Conservation (phyloP, 2,113 vertebrate species). For the Nerophis ophidion region DNA sequence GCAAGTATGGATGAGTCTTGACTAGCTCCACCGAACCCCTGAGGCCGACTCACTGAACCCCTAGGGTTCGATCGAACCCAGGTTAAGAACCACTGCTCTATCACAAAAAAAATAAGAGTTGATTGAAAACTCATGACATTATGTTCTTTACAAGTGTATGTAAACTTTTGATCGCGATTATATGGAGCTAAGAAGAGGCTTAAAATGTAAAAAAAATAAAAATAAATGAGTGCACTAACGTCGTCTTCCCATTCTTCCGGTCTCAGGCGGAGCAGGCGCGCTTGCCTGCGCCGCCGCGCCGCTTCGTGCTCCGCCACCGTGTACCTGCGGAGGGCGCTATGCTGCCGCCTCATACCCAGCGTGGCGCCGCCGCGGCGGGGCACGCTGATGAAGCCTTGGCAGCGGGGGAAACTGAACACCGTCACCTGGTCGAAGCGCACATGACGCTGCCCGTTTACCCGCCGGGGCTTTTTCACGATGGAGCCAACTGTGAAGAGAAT, state of each 20-base stretch:
- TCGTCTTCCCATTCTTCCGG: conserved; percentile 77
- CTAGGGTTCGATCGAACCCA: no score
- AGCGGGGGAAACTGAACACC: conserved; percentile 86
- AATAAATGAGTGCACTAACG: conserved; percentile 53
- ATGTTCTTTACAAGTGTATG: no score
- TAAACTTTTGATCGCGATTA: no score
- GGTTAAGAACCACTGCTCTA: no score
- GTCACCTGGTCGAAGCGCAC: conserved; percentile 81
- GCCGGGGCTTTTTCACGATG: conserved; percentile 81
- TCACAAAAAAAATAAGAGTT: no score
- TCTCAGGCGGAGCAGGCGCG: conserved; percentile 70
- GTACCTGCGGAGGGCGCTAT: conserved; percentile 75
- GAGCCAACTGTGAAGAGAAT: conserved; percentile 69
- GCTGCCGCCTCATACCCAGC: conserved; percentile 82
- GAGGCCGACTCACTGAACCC: no score
- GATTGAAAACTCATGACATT: no score
- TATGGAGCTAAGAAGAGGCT: neutral
- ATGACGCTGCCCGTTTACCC: conserved; percentile 53
- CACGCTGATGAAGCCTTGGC: conserved; percentile 90
- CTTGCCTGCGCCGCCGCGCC: conserved; percentile 59
- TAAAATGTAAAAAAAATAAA: neutral
- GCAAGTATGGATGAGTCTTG: no score
- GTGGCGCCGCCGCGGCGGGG: conserved; percentile 86
- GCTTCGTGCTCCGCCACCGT: conserved; percentile 77
- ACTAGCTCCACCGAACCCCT: no score